These are phyloP conservation scores for Bufotes viridis DNA, from an alignment of 2,797 vertebrate genomes.

Conservation along the genomic window DNA sequence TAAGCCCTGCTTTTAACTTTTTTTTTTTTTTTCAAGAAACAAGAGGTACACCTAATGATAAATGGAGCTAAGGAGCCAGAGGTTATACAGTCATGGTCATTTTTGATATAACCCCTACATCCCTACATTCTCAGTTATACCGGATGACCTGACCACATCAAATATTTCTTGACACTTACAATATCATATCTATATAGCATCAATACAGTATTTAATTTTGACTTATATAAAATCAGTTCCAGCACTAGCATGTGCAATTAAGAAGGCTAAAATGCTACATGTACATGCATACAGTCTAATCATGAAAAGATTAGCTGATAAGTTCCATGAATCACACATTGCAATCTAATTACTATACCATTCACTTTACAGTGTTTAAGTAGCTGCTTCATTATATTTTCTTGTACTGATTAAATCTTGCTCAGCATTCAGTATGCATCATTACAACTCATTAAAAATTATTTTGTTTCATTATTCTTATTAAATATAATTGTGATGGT, in stretches of 20 bases:
- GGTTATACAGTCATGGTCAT: not conserved
- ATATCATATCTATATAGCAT: not conserved
- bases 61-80: not conserved
- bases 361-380: slow-evolving; percentile 79
- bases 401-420: slow-evolving; percentile 76
- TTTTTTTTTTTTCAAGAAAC: not conserved
- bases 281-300: slow-evolving; percentile 70
- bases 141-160: not conserved
- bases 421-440: slow-evolving; percentile 76
- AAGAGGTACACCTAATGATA: not conserved
- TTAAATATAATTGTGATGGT: slow-evolving; percentile 73
- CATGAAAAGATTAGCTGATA: slow-evolving; percentile 72
- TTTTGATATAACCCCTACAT: not conserved
- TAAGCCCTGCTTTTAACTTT: not conserved
- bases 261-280: slow-evolving; percentile 10
- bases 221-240: not conserved
- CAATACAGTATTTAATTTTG: not conserved
- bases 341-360: slow-evolving; percentile 77
- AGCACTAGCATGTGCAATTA: not conserved
- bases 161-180: not conserved
- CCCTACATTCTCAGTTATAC: not conserved
- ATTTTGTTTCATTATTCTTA: slow-evolving; percentile 71
- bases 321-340: slow-evolving; percentile 67
- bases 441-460: slow-evolving; percentile 75
- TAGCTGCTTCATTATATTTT: slow-evolving; percentile 79